These are phyloP conservation scores for Zootermopsis nevadensis DNA, from an alignment of 2,888 invertebrate species.

Conservation along the genomic window DNA sequence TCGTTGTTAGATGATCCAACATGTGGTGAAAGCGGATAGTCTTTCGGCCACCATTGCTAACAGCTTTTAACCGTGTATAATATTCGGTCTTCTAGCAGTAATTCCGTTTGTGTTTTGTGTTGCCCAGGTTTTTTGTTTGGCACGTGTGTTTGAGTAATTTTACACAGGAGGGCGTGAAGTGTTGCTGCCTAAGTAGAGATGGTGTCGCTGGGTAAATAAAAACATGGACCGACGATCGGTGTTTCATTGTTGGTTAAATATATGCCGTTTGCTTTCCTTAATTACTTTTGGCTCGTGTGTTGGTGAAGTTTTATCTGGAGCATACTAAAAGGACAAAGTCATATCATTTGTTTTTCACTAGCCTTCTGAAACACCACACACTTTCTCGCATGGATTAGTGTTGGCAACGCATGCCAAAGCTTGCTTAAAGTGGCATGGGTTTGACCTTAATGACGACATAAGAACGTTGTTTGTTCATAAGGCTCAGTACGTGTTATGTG, in stretches of 20 bases:
- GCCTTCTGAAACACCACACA: neutral
- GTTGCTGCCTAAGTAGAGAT: neutral
- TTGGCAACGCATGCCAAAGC: neutral
- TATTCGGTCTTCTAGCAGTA: neutral
- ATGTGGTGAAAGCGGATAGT: neutral
- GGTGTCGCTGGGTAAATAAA: neutral
- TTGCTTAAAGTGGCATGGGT: neutral
- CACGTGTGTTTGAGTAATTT: conserved; percentile 1
- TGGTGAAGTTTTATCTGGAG: too few species aligned
- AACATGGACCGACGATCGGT: too few species aligned
- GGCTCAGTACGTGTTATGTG: too few species aligned
- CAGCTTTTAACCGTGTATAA: neutral
- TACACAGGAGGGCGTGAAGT: neutral
- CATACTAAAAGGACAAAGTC: too few species aligned
- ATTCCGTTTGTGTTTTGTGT: neutral
- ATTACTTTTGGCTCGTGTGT: too few species aligned
- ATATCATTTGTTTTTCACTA: too few species aligned
- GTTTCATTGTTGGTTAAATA: too few species aligned
- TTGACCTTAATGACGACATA: conserved; percentile 5
- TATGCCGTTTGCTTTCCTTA: too few species aligned
- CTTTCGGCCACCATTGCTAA: neutral
- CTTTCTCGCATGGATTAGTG: neutral
- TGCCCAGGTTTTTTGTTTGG: neutral
- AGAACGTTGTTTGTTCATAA: neutral
- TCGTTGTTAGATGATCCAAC: neutral